Conservation (phyloP, 2,888 invertebrate genomes). For the Lasioglossum marginatum region DNA sequence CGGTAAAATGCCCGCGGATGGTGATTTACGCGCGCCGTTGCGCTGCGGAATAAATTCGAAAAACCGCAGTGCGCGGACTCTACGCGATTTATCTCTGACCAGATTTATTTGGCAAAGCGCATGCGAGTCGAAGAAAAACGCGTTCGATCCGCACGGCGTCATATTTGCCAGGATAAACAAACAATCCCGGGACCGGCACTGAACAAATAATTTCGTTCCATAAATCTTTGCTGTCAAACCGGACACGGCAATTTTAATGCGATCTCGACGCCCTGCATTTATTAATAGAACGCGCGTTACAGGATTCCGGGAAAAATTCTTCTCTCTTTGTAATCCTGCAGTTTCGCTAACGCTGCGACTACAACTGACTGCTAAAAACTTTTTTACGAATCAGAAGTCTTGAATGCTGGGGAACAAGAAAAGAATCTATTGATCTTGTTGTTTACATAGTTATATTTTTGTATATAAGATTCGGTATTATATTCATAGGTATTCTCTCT, state of each 20-base stretch:
- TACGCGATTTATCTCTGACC: constrained; percentile 32
- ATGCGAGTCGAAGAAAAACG: neutral
- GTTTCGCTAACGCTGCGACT: neutral
- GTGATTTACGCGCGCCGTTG: constrained; percentile 17
- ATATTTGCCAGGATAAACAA: constrained; percentile 21
- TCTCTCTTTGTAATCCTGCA: neutral
- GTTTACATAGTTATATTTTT: neutral
- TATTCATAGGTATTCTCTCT: neutral
- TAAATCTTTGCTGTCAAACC: constrained; percentile 2
- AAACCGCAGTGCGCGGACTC: neutral
- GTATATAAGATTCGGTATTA: neutral
- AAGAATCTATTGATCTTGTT: neutral
- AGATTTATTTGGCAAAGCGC: constrained; percentile 31
- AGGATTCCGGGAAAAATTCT: neutral
- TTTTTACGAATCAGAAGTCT: neutral
- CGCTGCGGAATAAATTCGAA: constrained; percentile 8
- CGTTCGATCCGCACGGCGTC: neutral
- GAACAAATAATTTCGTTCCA: constrained; percentile 38
- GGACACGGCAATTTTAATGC: neutral
- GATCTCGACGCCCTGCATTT: neutral
- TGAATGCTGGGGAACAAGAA: neutral
- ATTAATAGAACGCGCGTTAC: constrained; percentile 1
- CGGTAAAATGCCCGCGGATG: neutral
- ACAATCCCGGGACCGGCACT: constrained; percentile 10
- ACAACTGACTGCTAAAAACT: neutral